phyloP scores from a whole-genome alignment of 2,797 vertebrate genomes.

The Labroides dimidiatus region DNA sequence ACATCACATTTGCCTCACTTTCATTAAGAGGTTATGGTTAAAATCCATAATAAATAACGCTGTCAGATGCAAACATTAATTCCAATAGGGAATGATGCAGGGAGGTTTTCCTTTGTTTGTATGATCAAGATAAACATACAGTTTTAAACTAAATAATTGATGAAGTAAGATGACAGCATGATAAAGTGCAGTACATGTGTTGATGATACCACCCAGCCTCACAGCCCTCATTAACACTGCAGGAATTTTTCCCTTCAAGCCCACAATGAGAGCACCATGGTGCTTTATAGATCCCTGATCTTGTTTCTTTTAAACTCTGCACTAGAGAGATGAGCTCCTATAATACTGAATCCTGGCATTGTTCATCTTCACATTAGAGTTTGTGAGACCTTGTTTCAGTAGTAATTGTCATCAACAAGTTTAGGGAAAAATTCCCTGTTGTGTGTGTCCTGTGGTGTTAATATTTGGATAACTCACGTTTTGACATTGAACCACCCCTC shows the following conservation, averaged over 20 bases:
- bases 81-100: neutral
- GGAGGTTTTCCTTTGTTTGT: neutral
- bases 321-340: neutral
- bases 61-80: neutral
- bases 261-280: neutral
- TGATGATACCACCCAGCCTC: neutral
- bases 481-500: neutral
- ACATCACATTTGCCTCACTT: neutral
- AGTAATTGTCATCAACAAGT: neutral
- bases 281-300: neutral
- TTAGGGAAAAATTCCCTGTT: neutral
- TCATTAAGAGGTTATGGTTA: neutral
- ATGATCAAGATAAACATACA: neutral
- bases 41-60: neutral
- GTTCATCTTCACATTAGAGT: neutral
- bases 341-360: neutral
- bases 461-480: neutral
- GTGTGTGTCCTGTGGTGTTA: neutral
- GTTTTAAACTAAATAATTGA: neutral
- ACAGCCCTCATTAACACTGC: neutral
- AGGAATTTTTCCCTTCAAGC: neutral
- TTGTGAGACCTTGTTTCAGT: neutral
- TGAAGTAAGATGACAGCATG: neutral
- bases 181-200: neutral
- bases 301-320: neutral